Conservation (phyloP, 2,113 vertebrate genomes). For the Miniopterus natalensis region DNA sequence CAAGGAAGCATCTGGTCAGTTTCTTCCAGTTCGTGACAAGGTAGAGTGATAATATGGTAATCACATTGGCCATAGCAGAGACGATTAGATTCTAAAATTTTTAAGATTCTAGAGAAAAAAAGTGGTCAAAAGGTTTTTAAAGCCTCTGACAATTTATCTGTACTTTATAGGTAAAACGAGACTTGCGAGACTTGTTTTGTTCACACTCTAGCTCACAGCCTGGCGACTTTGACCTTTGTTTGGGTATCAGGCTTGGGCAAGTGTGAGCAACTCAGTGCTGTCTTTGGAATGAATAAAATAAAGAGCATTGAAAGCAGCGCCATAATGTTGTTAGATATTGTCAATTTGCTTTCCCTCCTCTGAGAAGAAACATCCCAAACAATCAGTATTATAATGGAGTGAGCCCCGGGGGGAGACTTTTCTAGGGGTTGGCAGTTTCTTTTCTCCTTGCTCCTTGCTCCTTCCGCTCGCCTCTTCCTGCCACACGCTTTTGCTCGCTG, state of each 20-base stretch:
- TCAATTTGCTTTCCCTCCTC: neutral
- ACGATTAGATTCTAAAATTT: neutral
- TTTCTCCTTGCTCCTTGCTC: neutral
- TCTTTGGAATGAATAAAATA: neutral
- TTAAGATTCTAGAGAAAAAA: neutral
- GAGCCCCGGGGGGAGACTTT: neutral
- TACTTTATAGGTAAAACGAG: neutral
- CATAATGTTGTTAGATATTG: neutral
- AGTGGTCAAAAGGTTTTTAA: neutral
- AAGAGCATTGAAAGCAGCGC: neutral
- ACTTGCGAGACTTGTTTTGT: neutral
- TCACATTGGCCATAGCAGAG: neutral
- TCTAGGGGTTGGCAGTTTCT: neutral
- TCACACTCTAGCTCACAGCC: neutral
- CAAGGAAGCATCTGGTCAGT: neutral
- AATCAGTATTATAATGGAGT: neutral
- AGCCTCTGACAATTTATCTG: neutral
- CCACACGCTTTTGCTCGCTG: neutral
- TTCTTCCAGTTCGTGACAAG: constrained; percentile 1
- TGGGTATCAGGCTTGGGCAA: neutral
- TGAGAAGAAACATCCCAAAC: neutral
- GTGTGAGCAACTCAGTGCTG: neutral
- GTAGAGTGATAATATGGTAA: neutral
- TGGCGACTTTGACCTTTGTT: neutral
- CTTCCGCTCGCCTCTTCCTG: neutral